These are phyloP conservation scores for Thermophis baileyi DNA, from an alignment of 2,113 vertebrate species.

Conservation along the genomic window DNA sequence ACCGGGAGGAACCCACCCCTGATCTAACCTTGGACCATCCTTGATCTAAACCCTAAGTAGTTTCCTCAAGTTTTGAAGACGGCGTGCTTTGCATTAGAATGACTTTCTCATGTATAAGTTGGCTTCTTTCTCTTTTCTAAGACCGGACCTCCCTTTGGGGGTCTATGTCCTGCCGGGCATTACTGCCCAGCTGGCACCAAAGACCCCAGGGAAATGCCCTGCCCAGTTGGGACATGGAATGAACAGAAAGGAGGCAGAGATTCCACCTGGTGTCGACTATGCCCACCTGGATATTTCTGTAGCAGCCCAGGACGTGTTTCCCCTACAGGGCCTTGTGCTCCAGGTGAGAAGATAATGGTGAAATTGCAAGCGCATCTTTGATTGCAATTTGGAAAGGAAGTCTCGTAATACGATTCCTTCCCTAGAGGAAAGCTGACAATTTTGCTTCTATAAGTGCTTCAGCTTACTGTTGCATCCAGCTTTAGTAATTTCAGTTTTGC, in stretches of 20 bases:
- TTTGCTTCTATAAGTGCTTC: neutral
- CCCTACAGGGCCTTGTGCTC: conserved; percentile 71
- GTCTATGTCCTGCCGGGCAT: conserved; percentile 78
- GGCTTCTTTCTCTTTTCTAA: conserved; percentile 35
- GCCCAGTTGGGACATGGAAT: conserved; percentile 84
- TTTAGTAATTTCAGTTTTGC: neutral
- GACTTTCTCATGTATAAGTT: fast-evolving
- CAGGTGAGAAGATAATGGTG: conserved; percentile 54
- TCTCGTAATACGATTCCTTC: neutral
- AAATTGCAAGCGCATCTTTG: neutral
- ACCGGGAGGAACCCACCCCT: no score
- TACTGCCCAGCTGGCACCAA: conserved; percentile 78
- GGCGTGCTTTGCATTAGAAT: fast-evolving
- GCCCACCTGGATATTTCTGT: conserved; percentile 83
- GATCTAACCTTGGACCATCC: no score
- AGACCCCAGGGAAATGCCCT: conserved; percentile 73
- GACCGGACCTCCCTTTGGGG: conserved; percentile 74
- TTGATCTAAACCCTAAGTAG: neutral
- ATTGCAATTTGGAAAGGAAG: neutral
- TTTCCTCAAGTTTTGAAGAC: neutral
- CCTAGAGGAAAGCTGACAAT: neutral
- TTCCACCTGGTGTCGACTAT: conserved; percentile 75
- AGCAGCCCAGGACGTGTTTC: conserved; percentile 70
- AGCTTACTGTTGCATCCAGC: neutral
- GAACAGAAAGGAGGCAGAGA: conserved; percentile 71